Base-by-base conservation (phyloP, 2,888 invertebrate genomes). In the Microctonus aethiopoides region DNA sequence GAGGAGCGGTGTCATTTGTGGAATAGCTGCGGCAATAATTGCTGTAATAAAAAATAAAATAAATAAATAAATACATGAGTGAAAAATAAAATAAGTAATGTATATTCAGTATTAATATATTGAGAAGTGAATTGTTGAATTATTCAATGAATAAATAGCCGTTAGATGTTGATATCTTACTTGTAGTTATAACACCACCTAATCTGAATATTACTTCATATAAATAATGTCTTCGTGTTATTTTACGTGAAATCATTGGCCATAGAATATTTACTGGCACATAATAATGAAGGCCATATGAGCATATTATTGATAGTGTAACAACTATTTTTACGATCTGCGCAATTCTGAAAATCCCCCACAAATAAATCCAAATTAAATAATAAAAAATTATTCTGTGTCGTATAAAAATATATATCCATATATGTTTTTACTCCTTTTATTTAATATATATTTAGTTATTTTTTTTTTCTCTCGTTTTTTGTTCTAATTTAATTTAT, bases 281-380 rank as follows among this genome's bases (percentile, higher is more conserved):
- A 79, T 90, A 91, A 78, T 91, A 89, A 81, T 91, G 91, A 7
- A 92, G 85, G 0, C 90, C 90, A 79, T 91, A 92, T 0, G 91
- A 89, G 71, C 91, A 88, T 76, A 91, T 87, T 56, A 92, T 89
- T 9, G 91, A 89, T 4, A 90, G 65, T 0, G 89, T 88, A 82
- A 91, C 89, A 76, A 89, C 84, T 32, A 90, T 76, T 79, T 89
- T 89, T 16, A 91, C 89, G 4, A 84, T 76, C 76, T 90, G 86
- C 16, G 90, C 89, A 56, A 78, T 68, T 3, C 83, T 82, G 69
- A 61, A 68, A 39, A 62, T 56, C 11, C 20, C 36, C 13, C 65
- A 51, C 29, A 7, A 36, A 20, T 62, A 11, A 46, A 26, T 26
- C n/a, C 16, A 26, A 24, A 11, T 22, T 36, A 46, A n/a, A 29